These are phyloP conservation scores for Zaprionus kolodkinae DNA, from an alignment of 1,140 invertebrate genomes.

Conservation along the genomic window DNA sequence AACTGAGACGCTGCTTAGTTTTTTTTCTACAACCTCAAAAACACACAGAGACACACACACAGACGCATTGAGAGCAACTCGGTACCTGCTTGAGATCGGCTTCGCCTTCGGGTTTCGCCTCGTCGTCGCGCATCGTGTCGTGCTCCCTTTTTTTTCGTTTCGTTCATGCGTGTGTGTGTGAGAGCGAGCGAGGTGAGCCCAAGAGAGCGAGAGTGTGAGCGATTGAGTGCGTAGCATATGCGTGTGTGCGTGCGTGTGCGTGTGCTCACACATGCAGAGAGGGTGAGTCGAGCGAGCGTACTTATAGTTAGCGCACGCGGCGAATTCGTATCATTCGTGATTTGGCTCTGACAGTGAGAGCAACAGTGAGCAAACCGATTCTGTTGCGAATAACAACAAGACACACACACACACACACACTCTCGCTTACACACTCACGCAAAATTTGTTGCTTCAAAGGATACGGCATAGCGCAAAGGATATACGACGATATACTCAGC, in stretches of 20 bases:
- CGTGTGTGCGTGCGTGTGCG: conserved; percentile 12
- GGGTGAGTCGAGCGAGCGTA: conserved; percentile 73
- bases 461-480: conserved; percentile 60
- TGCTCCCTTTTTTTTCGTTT: conserved; percentile 45
- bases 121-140: conserved; percentile 16
- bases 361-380: conserved; percentile 46
- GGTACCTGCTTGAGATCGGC: conserved; percentile 58
- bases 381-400: conserved; percentile 48
- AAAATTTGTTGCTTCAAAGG: conserved; percentile 70
- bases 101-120: conserved; percentile 36
- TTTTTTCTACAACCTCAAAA: conserved; percentile 45
- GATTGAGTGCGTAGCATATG: conserved; percentile 54
- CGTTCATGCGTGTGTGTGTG: conserved; percentile 38
- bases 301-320: conserved; percentile 81
- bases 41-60: conserved; percentile 12
- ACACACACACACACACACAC: conserved; percentile 34
- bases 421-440: conserved; percentile 26
- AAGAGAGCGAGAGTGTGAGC: conserved; percentile 37
- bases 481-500: conserved; percentile 40
- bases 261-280: conserved; percentile 33
- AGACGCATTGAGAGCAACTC: conserved; percentile 17
- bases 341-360: conserved; percentile 79
- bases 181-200: conserved; percentile 40
- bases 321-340: conserved; percentile 84
- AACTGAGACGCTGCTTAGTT: conserved; percentile 30